These are phyloP conservation scores for Epizoanthus scotinus DNA, from an alignment of 92 coral and sea anemone genomes.

Conservation along the genomic window DNA sequence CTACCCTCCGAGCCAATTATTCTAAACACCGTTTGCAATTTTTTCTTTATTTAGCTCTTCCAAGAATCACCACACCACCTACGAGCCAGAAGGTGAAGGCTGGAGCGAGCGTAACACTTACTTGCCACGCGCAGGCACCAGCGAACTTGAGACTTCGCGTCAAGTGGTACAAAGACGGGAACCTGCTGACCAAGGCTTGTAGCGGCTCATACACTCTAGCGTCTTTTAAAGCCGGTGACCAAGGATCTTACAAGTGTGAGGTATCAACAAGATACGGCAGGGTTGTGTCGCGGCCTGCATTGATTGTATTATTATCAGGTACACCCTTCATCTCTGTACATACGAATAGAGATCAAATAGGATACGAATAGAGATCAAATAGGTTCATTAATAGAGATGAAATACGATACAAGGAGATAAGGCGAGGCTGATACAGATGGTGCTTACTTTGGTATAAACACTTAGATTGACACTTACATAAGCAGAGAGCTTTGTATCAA, in stretches of 20 bases:
- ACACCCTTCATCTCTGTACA: not conserved
- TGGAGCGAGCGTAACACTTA: constrained; percentile 15
- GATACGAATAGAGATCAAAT: too few species aligned
- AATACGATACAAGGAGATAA: too few species aligned
- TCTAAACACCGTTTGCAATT: not conserved
- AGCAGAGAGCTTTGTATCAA: too few species aligned
- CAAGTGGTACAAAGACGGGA: constrained; percentile 36
- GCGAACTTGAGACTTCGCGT: not conserved
- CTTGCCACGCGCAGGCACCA: not conserved
- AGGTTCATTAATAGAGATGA: too few species aligned
- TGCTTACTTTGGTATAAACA: too few species aligned
- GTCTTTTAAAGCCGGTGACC: not conserved
- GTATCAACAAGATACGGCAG: constrained; percentile 20
- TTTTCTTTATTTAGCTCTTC: not conserved
- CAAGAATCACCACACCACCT: constrained; percentile 8
- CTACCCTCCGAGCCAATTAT: too few species aligned
- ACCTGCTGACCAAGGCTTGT: not conserved
- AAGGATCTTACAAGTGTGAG: constrained; percentile 28
- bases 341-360: too few species aligned
- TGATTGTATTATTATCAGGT: constrained; percentile 9
- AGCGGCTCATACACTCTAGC: not conserved
- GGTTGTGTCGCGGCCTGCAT: not conserved
- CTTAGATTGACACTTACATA: too few species aligned
- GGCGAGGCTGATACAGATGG: too few species aligned
- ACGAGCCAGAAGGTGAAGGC: not conserved